phyloP scores from a whole-genome alignment of 2,113 vertebrate species.

The Megaceryle maxima region DNA sequence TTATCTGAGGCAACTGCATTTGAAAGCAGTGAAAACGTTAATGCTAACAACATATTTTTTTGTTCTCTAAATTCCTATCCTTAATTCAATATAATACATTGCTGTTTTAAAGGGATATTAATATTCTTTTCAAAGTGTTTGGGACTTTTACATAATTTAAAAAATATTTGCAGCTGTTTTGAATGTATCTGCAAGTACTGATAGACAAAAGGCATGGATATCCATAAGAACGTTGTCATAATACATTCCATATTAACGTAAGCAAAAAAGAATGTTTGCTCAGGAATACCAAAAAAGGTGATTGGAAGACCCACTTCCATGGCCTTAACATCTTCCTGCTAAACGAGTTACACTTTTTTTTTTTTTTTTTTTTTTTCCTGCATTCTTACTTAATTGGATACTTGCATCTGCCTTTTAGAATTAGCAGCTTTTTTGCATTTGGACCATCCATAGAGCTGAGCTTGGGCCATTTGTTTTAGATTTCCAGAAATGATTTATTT shows the following conservation, averaged over 20 bases:
- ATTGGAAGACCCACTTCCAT: conserved; percentile 59
- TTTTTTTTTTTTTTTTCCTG: not conserved
- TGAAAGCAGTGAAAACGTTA: conserved; percentile 39
- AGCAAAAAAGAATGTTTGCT: conserved; percentile 73
- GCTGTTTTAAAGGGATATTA: conserved; percentile 68
- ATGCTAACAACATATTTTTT: conserved; percentile 39
- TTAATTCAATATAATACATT: conserved; percentile 65
- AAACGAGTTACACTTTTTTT: conserved; percentile 45
- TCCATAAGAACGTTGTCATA: conserved; percentile 70
- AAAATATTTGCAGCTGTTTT: conserved; percentile 76
- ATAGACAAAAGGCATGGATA: conserved; percentile 71
- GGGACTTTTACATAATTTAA: conserved; percentile 73
- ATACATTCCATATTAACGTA: conserved; percentile 72
- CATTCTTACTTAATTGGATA: conserved; percentile 57
- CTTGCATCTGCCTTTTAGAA: conserved; percentile 59
- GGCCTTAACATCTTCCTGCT: conserved; percentile 43
- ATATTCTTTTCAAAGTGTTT: conserved; percentile 72
- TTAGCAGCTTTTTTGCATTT: conserved; percentile 61
- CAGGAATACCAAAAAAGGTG: conserved; percentile 64
- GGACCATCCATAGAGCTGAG: conserved; percentile 33
- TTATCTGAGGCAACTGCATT: not conserved
- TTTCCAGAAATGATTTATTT: conserved; percentile 71
- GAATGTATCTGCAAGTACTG: conserved; percentile 69
- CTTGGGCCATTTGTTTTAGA: conserved; percentile 61
- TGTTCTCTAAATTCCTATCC: conserved; percentile 56